Percentiles rank a stretch among this genome's conserved stretches.
Conservation (phyloP, 37 sponge, comb jelly and placozoan genomes). For the Haliclona indistincta region DNA sequence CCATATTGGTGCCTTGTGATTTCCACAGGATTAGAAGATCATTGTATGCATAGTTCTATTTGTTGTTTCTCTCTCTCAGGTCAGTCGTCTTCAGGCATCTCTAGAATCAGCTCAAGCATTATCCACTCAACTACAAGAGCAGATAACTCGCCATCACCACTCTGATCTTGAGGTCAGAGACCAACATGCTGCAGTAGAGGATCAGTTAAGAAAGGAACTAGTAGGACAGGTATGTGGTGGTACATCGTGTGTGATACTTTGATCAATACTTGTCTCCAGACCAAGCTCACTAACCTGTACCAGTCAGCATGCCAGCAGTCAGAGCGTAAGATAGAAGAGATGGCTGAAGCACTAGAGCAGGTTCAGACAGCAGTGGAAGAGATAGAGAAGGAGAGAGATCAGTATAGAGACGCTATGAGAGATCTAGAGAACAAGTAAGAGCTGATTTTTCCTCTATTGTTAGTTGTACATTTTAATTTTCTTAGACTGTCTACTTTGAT, state of each 20-base stretch:
- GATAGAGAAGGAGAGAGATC: slow-evolving; percentile 3
- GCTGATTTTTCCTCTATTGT: neutral
- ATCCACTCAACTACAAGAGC: slow-evolving; percentile 27
- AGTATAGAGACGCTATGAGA: neutral
- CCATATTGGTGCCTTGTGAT: no score
- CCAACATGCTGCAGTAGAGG: slow-evolving; percentile 56
- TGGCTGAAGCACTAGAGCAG: slow-evolving; percentile 43
- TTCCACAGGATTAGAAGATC: neutral
- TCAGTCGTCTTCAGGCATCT: slow-evolving; percentile 11
- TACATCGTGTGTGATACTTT: neutral
- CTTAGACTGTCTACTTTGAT: neutral
- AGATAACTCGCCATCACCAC: slow-evolving; percentile 21
- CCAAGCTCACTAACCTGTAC: slow-evolving; percentile 61
- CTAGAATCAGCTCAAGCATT: slow-evolving; percentile 7
- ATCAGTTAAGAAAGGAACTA: slow-evolving; percentile 68
- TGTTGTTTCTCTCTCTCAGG: slow-evolving; percentile 2
- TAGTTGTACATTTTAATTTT: neutral
- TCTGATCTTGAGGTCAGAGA: slow-evolving; percentile 27
- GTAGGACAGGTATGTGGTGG: slow-evolving; percentile 32
- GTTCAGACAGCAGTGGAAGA: slow-evolving; percentile 37
- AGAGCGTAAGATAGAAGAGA: slow-evolving; percentile 38
- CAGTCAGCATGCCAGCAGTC: slow-evolving; percentile 43
- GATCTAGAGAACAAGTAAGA: neutral
- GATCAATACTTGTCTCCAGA: slow-evolving; percentile 13
- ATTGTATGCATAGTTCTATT: neutral